Evolutionary conservation across 2,113 vertebrate genomes (phyloP).

Genomic region (Damaliscus lunatus): DNA sequence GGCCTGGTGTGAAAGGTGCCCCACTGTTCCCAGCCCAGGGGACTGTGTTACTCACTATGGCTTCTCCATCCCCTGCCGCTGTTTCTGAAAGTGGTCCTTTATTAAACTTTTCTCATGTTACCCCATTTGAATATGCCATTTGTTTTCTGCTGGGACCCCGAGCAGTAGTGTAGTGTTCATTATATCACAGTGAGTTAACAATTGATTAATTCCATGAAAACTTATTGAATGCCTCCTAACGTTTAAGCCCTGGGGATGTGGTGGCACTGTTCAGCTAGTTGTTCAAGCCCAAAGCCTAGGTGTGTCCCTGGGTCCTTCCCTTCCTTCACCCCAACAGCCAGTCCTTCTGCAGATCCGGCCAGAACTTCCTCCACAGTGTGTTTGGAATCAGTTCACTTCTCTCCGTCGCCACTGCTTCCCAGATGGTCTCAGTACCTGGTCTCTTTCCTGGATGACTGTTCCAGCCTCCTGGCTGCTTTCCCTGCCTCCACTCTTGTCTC

Average conservation of each 20-base stretch:
- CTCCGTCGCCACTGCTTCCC: fast-evolving
- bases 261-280: background rate
- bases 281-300: background rate
- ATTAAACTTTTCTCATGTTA: background rate
- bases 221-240: background rate
- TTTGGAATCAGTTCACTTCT: background rate
- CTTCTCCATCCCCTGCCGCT: background rate
- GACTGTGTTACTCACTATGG: background rate
- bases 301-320: background rate
- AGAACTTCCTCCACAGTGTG: background rate
- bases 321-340: background rate
- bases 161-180: background rate
- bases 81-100: background rate
- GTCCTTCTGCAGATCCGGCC: background rate
- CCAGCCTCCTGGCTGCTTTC: background rate
- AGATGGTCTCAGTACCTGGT: fast-evolving
- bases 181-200: background rate
- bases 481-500: background rate
- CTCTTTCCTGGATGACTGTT: background rate
- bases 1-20: background rate
- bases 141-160: background rate
- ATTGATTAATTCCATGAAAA: background rate
- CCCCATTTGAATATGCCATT: background rate
- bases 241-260: background rate
- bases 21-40: background rate